phyloP scores from a whole-genome alignment of 2,797 vertebrate species.

The Betta splendens region DNA sequence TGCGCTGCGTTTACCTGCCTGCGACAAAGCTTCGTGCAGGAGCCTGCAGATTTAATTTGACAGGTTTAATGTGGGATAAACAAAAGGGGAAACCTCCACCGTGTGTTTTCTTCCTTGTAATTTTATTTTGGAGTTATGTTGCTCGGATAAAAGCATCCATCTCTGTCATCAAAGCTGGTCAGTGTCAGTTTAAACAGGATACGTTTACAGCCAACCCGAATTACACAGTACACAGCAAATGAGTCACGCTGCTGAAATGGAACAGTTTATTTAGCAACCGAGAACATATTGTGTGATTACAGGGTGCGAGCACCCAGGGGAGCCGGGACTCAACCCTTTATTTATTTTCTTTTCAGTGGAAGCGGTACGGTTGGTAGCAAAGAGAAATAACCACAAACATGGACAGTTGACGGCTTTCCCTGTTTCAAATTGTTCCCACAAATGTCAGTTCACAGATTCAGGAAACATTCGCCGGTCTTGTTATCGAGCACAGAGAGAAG shows the following conservation, averaged over 20 bases:
- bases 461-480: background rate
- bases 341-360: background rate
- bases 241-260: conserved; percentile 64
- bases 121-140: conserved; percentile 51
- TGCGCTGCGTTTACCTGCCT: conserved; percentile 13
- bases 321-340: conserved; percentile 2
- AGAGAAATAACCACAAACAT: conserved; percentile 13
- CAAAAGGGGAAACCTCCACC: conserved; percentile 25
- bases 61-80: conserved; percentile 57
- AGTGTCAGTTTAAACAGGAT: conserved; percentile 55
- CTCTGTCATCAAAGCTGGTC: conserved; percentile 45
- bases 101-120: conserved; percentile 51
- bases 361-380: background rate
- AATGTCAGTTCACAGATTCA: background rate
- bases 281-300: conserved; percentile 47
- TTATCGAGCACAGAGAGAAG: background rate
- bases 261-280: conserved; percentile 71
- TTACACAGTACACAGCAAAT: conserved; percentile 58
- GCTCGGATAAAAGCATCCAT: conserved; percentile 51
- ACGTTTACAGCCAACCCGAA: conserved; percentile 59
- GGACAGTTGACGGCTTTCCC: conserved; percentile 7
- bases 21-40: conserved; percentile 28
- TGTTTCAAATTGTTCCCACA: background rate
- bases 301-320: conserved; percentile 35
- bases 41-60: conserved; percentile 27